phyloP scores from a whole-genome alignment of 2,888 invertebrate species.

The Eristalinus aeneus region DNA sequence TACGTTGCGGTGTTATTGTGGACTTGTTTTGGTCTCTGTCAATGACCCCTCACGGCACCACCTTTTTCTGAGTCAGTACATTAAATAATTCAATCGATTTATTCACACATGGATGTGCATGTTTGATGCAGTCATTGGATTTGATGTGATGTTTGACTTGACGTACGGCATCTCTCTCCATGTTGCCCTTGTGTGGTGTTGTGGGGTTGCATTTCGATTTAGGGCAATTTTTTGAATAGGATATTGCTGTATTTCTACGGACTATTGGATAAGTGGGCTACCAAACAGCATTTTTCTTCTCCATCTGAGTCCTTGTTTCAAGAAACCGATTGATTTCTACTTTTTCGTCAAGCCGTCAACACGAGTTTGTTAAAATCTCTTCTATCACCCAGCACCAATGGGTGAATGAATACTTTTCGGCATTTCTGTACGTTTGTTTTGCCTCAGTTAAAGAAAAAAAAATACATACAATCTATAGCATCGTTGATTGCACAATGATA shows the following conservation, averaged over 20 bases:
- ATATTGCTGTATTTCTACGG: too few species aligned
- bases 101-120: not conserved
- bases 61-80: not conserved
- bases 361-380: not conserved
- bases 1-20: not conserved
- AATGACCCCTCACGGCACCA: not conserved
- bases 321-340: too few species aligned
- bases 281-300: too few species aligned
- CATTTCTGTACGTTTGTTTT: slow-evolving; percentile 3
- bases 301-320: too few species aligned
- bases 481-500: slow-evolving; percentile 28
- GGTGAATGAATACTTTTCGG: slow-evolving; percentile 24
- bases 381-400: not conserved
- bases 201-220: not conserved
- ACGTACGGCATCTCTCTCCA: not conserved
- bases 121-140: not conserved
- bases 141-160: not conserved
- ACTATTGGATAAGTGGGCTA: too few species aligned
- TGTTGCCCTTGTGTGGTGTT: not conserved
- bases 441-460: not conserved
- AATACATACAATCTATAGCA: slow-evolving; percentile 29
- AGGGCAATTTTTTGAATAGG: too few species aligned
- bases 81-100: not conserved
- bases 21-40: not conserved
- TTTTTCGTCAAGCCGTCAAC: too few species aligned